Evolutionary conservation across 2,888 invertebrate genomes (phyloP), one percentile per base, ranked within the genome.

Genomic region (Conchocele bisecta): DNA sequence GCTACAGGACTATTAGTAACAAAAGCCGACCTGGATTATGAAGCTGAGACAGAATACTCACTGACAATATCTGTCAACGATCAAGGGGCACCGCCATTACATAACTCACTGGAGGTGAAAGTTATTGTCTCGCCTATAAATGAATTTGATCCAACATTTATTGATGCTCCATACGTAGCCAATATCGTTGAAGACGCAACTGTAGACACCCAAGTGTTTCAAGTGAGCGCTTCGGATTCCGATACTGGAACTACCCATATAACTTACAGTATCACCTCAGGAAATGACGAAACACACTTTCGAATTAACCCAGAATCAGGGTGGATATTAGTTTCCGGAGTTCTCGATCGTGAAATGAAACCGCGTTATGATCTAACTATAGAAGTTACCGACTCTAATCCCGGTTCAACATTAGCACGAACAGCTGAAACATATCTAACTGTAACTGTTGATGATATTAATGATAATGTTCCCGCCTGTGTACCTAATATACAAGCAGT

Each of bases 361-460:
- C n/a, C n/a, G n/a, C n/a, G n/a, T n/a, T n/a, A n/a, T n/a, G n/a
- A n/a, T n/a, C n/a, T n/a, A n/a, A n/a, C n/a, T n/a, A n/a, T n/a
- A n/a, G n/a, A n/a, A n/a, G n/a, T n/a, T n/a, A n/a, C n/a, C n/a
- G n/a, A n/a, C n/a, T n/a, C n/a, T n/a, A n/a, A n/a, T n/a, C n/a
- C n/a, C n/a, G n/a, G n/a, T n/a, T n/a, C n/a, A n/a, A n/a, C n/a
- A n/a, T n/a, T n/a, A n/a, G n/a, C n/a, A n/a, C n/a, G n/a, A n/a
- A n/a, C n/a, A n/a, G n/a, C 42, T 13, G 67, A 63, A 35, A 71
- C 65, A 20, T 66, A 76, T 28, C 70, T 85, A 5, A 81, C 78
- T 20, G 66, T 89, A 13, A 80, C 73, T 2, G 70, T 88, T 26
- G 72, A 54, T 86, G 98, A 98, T 91, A 94, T 96, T 44, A 98